Evolutionary conservation across 2,888 invertebrate genomes (phyloP).

Genomic region (Caenorhabditis sp.): DNA sequence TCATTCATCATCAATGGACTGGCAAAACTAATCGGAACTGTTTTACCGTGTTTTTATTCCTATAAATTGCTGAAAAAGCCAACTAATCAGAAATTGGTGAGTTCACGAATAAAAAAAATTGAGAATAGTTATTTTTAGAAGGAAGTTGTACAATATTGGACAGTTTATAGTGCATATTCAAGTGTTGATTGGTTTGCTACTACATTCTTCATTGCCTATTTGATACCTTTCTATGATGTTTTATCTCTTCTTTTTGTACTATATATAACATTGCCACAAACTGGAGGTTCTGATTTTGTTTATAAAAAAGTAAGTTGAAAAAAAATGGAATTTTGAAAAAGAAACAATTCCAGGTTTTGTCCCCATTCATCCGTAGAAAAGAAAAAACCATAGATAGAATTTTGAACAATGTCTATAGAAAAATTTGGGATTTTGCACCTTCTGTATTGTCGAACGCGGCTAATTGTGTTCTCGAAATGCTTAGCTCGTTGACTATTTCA

Average conservation of each 20-base stretch:
- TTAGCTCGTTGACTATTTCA: neutral
- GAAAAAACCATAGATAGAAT: constrained; percentile 21
- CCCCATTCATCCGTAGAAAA: constrained; percentile 27
- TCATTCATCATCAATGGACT: constrained; percentile 31
- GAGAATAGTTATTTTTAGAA: constrained; percentile 3
- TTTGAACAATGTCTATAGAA: neutral
- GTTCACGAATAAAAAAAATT: neutral
- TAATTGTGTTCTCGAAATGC: neutral
- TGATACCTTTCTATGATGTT: constrained; percentile 36
- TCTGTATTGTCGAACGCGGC: neutral
- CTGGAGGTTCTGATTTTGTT: constrained; percentile 18
- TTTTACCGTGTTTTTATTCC: constrained; percentile 23
- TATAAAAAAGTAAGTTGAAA: constrained; percentile 28
- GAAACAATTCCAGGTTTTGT: constrained; percentile 13
- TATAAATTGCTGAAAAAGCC: constrained; percentile 36
- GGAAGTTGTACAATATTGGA: constrained; percentile 26
- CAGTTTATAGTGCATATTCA: constrained; percentile 25
- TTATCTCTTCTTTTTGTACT: constrained; percentile 18
- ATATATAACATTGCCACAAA: constrained; percentile 18
- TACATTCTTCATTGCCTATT: constrained; percentile 25
- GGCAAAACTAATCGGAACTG: constrained; percentile 29
- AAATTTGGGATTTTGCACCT: neutral
- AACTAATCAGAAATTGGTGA: constrained; percentile 24
- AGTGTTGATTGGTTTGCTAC: constrained; percentile 22
- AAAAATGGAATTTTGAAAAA: neutral